Evolutionary conservation across 2,797 vertebrate species (phyloP).

Genomic region (Sparus aurata): DNA sequence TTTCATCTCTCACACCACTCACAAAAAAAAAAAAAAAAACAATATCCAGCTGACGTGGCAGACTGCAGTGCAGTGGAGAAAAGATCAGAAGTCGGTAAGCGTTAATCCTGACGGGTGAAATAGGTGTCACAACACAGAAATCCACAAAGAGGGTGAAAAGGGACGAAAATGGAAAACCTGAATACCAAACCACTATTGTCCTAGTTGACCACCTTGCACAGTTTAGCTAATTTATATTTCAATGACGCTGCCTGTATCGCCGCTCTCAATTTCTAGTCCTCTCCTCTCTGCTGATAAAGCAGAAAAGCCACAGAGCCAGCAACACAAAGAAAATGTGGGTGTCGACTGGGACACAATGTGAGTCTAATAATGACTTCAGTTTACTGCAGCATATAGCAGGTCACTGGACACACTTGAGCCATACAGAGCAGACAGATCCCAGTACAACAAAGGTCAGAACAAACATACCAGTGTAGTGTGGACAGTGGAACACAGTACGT

Average conservation of each 20-base stretch:
- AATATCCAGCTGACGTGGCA: constrained; percentile 7
- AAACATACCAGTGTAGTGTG: constrained; percentile 23
- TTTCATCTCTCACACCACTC: not conserved
- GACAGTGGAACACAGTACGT: constrained; percentile 13
- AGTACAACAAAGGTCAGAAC: constrained; percentile 30
- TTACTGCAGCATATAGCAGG: constrained; percentile 43
- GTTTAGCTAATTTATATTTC: constrained; percentile 37
- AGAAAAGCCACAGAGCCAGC: constrained; percentile 37
- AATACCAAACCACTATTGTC: constrained; percentile 20
- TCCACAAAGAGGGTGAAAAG: constrained; percentile 44
- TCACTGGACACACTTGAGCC: constrained; percentile 38
- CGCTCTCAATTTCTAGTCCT: constrained; percentile 36
- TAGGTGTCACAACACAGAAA: constrained; percentile 45
- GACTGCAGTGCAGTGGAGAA: constrained; percentile 1
- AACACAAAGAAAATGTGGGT: constrained; percentile 28
- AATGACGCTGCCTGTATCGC: constrained; percentile 35
- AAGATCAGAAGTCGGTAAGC: constrained; percentile 31
- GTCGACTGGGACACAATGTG: constrained; percentile 43
- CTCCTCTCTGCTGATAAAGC: constrained; percentile 47
- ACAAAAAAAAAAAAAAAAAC: constrained; percentile 6
- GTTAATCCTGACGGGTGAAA: constrained; percentile 54
- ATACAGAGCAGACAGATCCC: constrained; percentile 26
- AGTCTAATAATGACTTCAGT: constrained; percentile 46
- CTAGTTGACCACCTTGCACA: not conserved
- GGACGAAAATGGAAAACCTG: constrained; percentile 29